Evolutionary conservation across 2,797 vertebrate genomes (phyloP).

Genomic region (Enteromius mattozi): DNA sequence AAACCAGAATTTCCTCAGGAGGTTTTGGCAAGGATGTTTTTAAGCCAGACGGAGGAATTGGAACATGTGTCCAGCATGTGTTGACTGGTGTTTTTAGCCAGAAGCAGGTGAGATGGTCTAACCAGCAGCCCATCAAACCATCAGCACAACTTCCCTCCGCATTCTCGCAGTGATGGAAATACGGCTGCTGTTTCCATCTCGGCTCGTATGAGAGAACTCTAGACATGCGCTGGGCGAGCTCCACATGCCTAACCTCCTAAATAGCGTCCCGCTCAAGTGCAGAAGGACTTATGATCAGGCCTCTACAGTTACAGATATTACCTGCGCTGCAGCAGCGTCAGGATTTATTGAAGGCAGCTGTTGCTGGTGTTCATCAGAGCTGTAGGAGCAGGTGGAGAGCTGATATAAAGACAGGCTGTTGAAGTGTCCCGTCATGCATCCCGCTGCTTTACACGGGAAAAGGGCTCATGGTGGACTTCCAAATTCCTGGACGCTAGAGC

Average conservation of each 20-base stretch:
- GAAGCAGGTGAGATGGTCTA: background rate
- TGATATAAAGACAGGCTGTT: slow-evolving; percentile 49
- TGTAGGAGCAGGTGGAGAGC: slow-evolving; percentile 74
- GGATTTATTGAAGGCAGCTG: slow-evolving; percentile 77
- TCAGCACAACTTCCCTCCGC: background rate
- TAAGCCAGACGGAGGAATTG: background rate
- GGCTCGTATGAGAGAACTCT: slow-evolving; percentile 12
- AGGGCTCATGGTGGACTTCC: slow-evolving; percentile 6
- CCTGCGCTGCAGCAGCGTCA: slow-evolving; percentile 50
- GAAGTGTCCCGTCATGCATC: slow-evolving; percentile 46
- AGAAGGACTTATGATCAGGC: slow-evolving; percentile 65
- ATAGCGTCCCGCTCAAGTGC: slow-evolving; percentile 32
- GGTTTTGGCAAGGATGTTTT: slow-evolving; percentile 6
- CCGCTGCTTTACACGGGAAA: slow-evolving; percentile 1
- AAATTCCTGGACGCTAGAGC: background rate
- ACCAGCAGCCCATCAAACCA: slow-evolving; percentile 9
- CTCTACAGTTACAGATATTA: slow-evolving; percentile 68
- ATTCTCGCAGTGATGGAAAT: slow-evolving; percentile 4
- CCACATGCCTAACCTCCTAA: slow-evolving; percentile 39
- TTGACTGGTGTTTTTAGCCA: slow-evolving; percentile 2
- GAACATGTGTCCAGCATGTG: slow-evolving; percentile 43
- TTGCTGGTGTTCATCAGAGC: slow-evolving; percentile 67
- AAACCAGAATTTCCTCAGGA: slow-evolving; percentile 20
- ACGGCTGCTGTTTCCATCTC: background rate
- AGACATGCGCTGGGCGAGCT: background rate